Base-by-base conservation (phyloP, 2,113 vertebrate genomes). In the Rhombomys opimus region DNA sequence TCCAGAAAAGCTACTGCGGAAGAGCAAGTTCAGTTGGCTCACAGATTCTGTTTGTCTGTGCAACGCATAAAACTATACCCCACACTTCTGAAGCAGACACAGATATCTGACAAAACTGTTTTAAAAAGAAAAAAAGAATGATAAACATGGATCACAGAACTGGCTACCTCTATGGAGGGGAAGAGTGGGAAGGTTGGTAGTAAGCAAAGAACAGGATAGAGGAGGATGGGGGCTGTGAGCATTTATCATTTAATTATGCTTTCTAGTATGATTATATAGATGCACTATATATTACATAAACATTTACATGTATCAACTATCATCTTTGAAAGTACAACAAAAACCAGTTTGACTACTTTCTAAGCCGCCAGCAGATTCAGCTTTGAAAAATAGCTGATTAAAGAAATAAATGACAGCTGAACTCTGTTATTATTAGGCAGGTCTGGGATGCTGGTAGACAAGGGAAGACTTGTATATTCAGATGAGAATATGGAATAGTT, bases 341-440 rank as follows among this genome's bases (percentile, higher is more conserved):
- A 96, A 98, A 94, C 92, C 52, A 87, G 90, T 91, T 30, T 30
- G 17, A 88, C 93, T 23, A 50, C 94, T 96, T 87, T 85, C 88
- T 81, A 93, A 95, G 80, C 88, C 67, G 90, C 72, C 30, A 88
- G 96, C 76, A 90, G 93, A 92, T 52, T 86, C 54, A 73, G 90
- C 41, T 96, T 89, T 91, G 87, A 35, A 93, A 93, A 96, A 90
- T 84, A 94, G 70, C 35, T 86, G 84, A 96, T 87, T 65, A 61
- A 54, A 90, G 92, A 38, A 67, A 22, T 76, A 82, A 85, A 78
- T 46, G 63, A 85, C 96, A 96, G 75, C 63, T 95, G 87, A 70
- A 61, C 82, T 78, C 68, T 92, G 23, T 73, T 93, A 72, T 87
- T 73, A 95, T 65, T 17, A 89, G 91, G 73, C 96, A 92, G 92